These are phyloP conservation scores for Paramisgurnus dabryanus DNA, from an alignment of 2,113 vertebrate species.

Conservation along the genomic window DNA sequence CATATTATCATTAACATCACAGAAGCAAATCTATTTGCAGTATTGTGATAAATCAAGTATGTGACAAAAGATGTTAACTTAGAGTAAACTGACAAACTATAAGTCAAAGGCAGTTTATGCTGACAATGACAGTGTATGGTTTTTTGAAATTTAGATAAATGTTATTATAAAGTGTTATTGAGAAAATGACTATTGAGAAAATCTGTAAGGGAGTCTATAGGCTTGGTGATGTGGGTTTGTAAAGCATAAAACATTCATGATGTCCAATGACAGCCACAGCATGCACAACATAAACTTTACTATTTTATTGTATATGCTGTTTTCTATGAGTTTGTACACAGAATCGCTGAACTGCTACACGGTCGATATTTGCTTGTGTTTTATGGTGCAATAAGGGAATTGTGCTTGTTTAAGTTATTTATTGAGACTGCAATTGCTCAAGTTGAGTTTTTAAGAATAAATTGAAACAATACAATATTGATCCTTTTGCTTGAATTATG, in stretches of 20 bases:
- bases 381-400: constrained; percentile 19
- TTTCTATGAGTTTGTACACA: background rate
- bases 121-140: no score
- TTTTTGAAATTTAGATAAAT: background rate
- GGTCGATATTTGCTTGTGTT: background rate
- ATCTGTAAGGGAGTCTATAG: no score
- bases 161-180: background rate
- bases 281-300: background rate
- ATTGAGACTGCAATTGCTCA: background rate
- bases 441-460: constrained; percentile 27
- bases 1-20: no score
- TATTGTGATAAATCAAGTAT: no score
- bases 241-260: background rate
- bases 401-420: constrained; percentile 30
- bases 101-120: no score
- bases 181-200: no score
- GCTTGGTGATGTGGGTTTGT: background rate
- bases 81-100: no score
- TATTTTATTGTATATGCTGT: background rate
- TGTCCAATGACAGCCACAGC: background rate
- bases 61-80: no score
- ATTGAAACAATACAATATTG: constrained; percentile 13
- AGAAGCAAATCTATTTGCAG: no score
- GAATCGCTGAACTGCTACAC: background rate
- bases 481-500: background rate